phyloP scores from a whole-genome alignment of 1,140 invertebrate species.

The Nylanderia fulva region DNA sequence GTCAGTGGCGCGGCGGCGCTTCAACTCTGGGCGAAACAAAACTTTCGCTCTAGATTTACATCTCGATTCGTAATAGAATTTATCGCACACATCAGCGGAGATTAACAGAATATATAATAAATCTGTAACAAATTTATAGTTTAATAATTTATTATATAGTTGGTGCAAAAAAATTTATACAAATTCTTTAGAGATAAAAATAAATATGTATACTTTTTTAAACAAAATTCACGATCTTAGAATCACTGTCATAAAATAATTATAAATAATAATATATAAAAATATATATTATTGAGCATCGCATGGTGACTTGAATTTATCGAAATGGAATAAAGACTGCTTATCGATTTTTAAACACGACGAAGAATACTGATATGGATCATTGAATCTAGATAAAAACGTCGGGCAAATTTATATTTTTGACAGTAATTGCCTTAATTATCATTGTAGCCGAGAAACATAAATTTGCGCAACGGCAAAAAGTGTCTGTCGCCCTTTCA shows the following conservation, averaged over 20 bases:
- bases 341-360: background rate
- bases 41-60: background rate
- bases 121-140: no score
- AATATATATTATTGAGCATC: no score
- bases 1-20: background rate
- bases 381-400: constrained; percentile 37
- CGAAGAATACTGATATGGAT: constrained; percentile 21
- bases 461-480: constrained; percentile 51
- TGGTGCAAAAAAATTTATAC: no score
- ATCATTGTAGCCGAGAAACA: constrained; percentile 38
- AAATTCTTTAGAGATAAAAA: no score
- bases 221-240: no score
- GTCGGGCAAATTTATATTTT: constrained; percentile 44
- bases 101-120: no score
- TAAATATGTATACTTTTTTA: background rate
- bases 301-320: background rate
- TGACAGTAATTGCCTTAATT: constrained; percentile 55
- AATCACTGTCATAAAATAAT: no score
- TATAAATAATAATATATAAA: no score
- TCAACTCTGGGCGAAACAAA: background rate
- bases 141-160: no score
- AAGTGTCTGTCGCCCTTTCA: constrained; percentile 37
- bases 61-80: background rate
- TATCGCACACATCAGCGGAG: background rate
- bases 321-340: background rate